Evolutionary conservation across 2,113 vertebrate genomes (phyloP).

Genomic region (Hippocampus comes): DNA sequence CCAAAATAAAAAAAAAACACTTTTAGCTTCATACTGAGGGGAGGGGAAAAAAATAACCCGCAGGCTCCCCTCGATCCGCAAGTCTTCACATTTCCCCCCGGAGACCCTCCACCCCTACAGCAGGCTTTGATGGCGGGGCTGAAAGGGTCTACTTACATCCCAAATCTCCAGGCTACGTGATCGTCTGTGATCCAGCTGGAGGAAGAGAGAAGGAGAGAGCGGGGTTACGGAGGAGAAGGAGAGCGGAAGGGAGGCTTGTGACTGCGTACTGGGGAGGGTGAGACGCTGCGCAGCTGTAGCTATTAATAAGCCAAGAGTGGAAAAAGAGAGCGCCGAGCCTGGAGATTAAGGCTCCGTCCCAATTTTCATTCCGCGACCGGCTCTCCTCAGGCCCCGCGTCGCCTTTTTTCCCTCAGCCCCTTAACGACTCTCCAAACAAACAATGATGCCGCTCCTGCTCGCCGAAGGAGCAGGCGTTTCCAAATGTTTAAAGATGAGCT

Average conservation of each 20-base stretch:
- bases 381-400: slow-evolving; percentile 40
- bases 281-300: slow-evolving; percentile 68
- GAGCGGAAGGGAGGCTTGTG: slow-evolving; percentile 52
- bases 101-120: slow-evolving; percentile 46
- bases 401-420: slow-evolving; percentile 37
- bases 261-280: slow-evolving; percentile 51
- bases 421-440: slow-evolving; percentile 52
- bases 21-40: slow-evolving; percentile 55
- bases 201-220: slow-evolving; percentile 50
- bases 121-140: slow-evolving; percentile 63
- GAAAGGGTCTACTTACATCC: slow-evolving; percentile 80
- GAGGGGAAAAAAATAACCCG: slow-evolving; percentile 38
- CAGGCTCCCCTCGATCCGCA: slow-evolving; percentile 65
- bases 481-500: slow-evolving; percentile 38
- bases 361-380: slow-evolving; percentile 61
- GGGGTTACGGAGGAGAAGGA: slow-evolving; percentile 17
- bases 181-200: slow-evolving; percentile 81
- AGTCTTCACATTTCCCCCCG: slow-evolving; percentile 63
- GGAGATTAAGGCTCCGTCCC: slow-evolving; percentile 70
- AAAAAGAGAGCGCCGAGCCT: slow-evolving; percentile 61
- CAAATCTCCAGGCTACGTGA: slow-evolving; percentile 82
- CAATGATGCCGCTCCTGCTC: slow-evolving; percentile 37
- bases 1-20: slow-evolving; percentile 19
- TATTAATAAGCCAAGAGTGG: slow-evolving; percentile 72
- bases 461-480: slow-evolving; percentile 15